phyloP scores from a whole-genome alignment of 1,140 invertebrate genomes.

The Riptortus pedestris region DNA sequence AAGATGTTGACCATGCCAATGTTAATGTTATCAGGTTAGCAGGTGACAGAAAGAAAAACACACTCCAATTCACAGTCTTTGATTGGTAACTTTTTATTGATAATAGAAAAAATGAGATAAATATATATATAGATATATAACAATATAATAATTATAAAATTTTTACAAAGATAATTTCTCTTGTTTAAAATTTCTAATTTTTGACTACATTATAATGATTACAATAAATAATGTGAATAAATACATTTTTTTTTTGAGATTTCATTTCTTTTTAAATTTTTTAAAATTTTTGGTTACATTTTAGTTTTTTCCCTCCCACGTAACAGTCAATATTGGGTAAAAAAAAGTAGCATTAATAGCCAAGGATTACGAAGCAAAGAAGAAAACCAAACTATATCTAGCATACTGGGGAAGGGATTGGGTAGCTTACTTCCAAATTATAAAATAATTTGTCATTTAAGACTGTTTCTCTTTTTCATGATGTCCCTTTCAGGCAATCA shows the following conservation, averaged over 20 bases:
- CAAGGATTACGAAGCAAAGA: conserved; percentile 15
- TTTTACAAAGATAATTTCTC: conserved; percentile 20
- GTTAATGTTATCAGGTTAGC: conserved; percentile 24
- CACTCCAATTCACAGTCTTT: conserved; percentile 26
- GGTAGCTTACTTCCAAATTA: conserved; percentile 3
- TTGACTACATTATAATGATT: conserved; percentile 4
- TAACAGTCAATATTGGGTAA: background rate
- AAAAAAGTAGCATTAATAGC: conserved; percentile 10
- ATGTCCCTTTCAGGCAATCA: background rate
- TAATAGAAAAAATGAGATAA: conserved; percentile 28
- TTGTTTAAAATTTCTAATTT: background rate
- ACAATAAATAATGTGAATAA: conserved; percentile 7
- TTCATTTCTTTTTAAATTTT: background rate
- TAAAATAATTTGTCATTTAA: background rate
- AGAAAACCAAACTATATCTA: conserved; percentile 14
- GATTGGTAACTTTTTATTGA: conserved; percentile 32
- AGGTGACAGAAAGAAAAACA: conserved; percentile 22
- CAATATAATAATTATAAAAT: conserved; percentile 18
- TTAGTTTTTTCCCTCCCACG: background rate
- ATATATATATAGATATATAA: conserved; percentile 24
- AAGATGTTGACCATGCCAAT: conserved; percentile 25
- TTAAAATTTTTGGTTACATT: background rate
- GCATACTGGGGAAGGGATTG: background rate
- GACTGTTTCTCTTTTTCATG: background rate
- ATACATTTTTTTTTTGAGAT: conserved; percentile 1